Evolutionary conservation across 2,797 vertebrate genomes (phyloP), one percentile per base, ranked within the genome.

Genomic region (Propithecus deckenii): DNA sequence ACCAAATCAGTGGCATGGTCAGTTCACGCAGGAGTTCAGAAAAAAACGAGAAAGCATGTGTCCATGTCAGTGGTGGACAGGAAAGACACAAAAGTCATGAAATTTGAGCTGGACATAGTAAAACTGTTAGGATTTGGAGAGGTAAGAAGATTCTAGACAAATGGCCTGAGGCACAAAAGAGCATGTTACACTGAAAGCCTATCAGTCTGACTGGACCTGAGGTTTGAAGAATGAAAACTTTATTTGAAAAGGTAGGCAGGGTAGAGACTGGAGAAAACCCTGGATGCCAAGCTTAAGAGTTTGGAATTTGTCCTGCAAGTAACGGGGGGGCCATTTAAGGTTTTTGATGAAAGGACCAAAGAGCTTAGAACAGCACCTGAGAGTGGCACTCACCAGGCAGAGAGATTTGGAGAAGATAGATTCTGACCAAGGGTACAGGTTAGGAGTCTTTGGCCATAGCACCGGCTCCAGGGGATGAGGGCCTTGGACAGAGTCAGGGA

Each of bases 61-160:
- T 86, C 13, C 12, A 32, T 11, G 1, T 79, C 20, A 80, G 5
- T 41, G 30, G 28, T 38, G n/a, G 48, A 83, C 1, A 88, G 67
- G 48, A 86, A 67, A 57, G 23, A n/a, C 35, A 71, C 2, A 25
- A n/a, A 89, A 61, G 32, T 59, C 50, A 87, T 50, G 59, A 89
- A 61, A 61, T 75, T 28, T 69, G 93, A 90, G 80, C 65, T 61
- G 25, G 22, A 57, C 57, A 55, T 55, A n/a, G 28, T 83, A 90
- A 90, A 48, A 41, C 4, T 17, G 63, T 18, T 32, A 72, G n/a
- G 38, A 78, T 85, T n/a, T 92, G 48, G 76, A 50, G 25, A 61
- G 52, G 48, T 14, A 35, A 67, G 20, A 61, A 91, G 72, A 85
- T 10, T 74, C 67, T 55, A 72, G 84, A 38, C 30, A 52, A 84